These are phyloP conservation scores for Helicoverpa armigera DNA, from an alignment of 1,140 invertebrate genomes.

Conservation along the genomic window DNA sequence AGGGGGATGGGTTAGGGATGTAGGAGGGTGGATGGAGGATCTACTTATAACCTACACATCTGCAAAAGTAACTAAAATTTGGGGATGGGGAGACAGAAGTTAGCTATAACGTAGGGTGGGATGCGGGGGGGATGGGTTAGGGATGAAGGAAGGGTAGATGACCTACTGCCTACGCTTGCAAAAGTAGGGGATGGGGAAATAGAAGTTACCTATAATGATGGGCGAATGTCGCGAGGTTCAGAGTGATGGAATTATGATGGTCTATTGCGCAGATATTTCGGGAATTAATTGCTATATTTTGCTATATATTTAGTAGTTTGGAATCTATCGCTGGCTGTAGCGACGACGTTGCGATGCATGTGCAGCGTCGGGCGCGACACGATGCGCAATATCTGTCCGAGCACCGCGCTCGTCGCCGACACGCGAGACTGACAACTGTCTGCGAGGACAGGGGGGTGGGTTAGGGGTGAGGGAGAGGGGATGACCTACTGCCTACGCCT, in stretches of 20 bases:
- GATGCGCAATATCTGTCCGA: slow-evolving; percentile 61
- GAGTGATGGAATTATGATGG: no score
- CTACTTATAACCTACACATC: no score
- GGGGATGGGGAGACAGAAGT: no score
- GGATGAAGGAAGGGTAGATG: neutral
- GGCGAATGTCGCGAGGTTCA: no score
- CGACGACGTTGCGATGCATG: slow-evolving; percentile 49
- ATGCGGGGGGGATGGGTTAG: neutral
- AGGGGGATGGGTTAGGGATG: neutral
- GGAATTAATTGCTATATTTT: no score
- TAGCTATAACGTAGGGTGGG: no score
- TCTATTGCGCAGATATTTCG: no score
- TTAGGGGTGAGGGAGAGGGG: neutral
- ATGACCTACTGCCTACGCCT: no score
- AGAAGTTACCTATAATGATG: no score
- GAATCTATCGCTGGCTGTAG: slow-evolving; percentile 30
- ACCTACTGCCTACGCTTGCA: neutral
- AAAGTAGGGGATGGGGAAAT: neutral
- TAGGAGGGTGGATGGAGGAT: neutral
- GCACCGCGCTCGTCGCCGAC: slow-evolving; percentile 54
- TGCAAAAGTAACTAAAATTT: no score
- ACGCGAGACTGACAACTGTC: neutral
- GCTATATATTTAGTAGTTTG: no score
- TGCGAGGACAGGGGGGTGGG: slow-evolving; percentile 14
- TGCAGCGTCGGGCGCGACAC: slow-evolving; percentile 45